Percentiles rank a stretch among this genome's conserved stretches.
Evolutionary conservation across 1,140 invertebrate genomes (phyloP).

Genomic region (Cataglyphis hispanica): DNA sequence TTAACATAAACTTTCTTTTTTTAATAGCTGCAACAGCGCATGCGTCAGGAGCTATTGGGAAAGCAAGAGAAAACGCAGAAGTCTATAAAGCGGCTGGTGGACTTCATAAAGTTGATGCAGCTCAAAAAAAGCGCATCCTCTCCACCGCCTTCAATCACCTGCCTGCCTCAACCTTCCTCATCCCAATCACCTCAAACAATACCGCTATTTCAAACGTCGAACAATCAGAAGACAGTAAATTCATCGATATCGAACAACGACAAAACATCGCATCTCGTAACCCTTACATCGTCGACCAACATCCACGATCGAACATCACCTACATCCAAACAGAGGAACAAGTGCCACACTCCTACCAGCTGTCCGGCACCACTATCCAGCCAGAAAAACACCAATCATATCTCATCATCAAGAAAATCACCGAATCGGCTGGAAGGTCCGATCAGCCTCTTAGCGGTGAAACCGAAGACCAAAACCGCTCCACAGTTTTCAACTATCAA

Average conservation of each 20-base stretch:
- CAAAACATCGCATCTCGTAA: slow-evolving; percentile 55
- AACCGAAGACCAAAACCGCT: slow-evolving; percentile 60
- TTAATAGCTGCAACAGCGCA: slow-evolving; percentile 82
- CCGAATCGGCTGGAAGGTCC: slow-evolving; percentile 66
- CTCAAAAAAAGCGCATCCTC: slow-evolving; percentile 73
- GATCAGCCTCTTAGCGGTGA: slow-evolving; percentile 51
- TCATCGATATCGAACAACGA: slow-evolving; percentile 70
- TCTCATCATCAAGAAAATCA: slow-evolving; percentile 81
- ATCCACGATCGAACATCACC: slow-evolving; percentile 71
- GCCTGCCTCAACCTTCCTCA: slow-evolving; percentile 83
- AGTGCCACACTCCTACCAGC: slow-evolving; percentile 69
- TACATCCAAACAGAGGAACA: slow-evolving; percentile 72
- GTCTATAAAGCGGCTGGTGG: slow-evolving; percentile 84
- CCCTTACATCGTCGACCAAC: slow-evolving; percentile 73
- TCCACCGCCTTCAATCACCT: slow-evolving; percentile 78
- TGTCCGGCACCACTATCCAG: slow-evolving; percentile 62
- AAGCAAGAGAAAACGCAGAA: slow-evolving; percentile 85
- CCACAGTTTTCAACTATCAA: slow-evolving; percentile 70
- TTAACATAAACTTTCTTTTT: slow-evolving; percentile 31
- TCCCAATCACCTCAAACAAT: slow-evolving; percentile 79
- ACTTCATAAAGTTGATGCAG: slow-evolving; percentile 84
- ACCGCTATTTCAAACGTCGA: slow-evolving; percentile 62
- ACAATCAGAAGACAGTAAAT: slow-evolving; percentile 54
- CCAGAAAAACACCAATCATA: slow-evolving; percentile 78
- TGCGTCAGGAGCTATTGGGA: slow-evolving; percentile 81